Base-by-base conservation (phyloP, 2,888 invertebrate genomes). In the Pemphredon lugubris region DNA sequence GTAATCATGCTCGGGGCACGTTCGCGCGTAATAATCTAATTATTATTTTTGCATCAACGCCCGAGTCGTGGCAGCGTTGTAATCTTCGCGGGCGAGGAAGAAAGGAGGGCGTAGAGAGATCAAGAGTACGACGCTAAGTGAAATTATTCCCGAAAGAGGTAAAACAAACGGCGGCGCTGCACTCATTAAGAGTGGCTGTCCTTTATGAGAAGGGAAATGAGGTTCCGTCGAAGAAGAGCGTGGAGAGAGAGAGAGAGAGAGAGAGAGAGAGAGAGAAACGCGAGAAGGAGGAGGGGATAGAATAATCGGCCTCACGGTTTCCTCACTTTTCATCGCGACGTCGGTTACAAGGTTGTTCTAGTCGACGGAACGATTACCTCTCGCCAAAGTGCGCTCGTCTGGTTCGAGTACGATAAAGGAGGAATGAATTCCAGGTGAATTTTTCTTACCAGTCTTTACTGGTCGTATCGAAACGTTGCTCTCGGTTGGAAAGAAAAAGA, bases 341-440 rank as follows among this genome's bases (percentile, higher is more conserved):
- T 78, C 78, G 73, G 77, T 76, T 78, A 79, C 76, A 79, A 78
- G 77, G 58, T 70, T 69, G 73, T 79, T 79, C 73, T 63, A 67
- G 58, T 70, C 64, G 63, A 65, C 79, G 79, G 64, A 73, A 60
- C 79, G 79, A 78, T 78, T 78, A 79, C 79, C 79, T 79, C 59
- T 69, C 73, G 55, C 67, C 47, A 79, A 79, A 78, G 78, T 76
- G 66, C 57, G n/a, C n/a, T n/a, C n/a, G n/a, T n/a, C 60, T 48
- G 63, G 54, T 58, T 42, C 54, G 30, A 65, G 60, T 42, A 64
- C 59, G 39, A 21, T 37, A 34, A n/a, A n/a, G 34, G 34, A 7
- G 47, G 18, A 59, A 59, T 59, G 58, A 77, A 67, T 67, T 75
- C 73, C 66, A 39, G 54, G 61, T 75, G 67, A 79, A 78, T 79